Conservation (phyloP, 2,113 vertebrate genomes). For the Chascanopsetta lugubris region DNA sequence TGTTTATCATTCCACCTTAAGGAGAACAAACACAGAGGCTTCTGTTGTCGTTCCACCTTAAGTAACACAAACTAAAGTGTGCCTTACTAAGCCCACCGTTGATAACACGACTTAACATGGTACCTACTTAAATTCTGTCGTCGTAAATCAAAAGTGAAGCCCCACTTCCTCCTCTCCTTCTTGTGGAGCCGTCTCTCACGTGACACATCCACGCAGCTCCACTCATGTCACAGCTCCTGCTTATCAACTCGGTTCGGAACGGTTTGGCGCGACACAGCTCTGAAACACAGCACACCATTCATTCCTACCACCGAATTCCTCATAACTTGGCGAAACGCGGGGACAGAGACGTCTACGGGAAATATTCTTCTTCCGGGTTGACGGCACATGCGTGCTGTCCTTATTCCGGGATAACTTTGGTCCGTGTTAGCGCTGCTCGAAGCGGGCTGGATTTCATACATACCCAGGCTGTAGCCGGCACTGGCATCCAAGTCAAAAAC, state of each 20-base stretch:
- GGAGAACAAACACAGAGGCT: background rate
- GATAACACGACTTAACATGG: background rate
- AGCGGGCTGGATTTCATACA: slow-evolving; percentile 53
- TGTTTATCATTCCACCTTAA: too few species aligned
- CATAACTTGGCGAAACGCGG: slow-evolving; percentile 44
- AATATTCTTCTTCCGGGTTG: slow-evolving; percentile 86
- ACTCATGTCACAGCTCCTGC: slow-evolving; percentile 17
- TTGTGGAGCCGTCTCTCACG: slow-evolving; percentile 19
- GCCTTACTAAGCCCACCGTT: background rate
- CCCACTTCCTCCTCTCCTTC: slow-evolving; percentile 15
- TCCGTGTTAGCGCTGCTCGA: slow-evolving; percentile 79
- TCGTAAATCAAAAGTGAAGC: slow-evolving; percentile 39
- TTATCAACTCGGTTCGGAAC: slow-evolving; percentile 45
- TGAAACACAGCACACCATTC: background rate
- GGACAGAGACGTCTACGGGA: slow-evolving; percentile 6
- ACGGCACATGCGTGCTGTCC: slow-evolving; percentile 88
- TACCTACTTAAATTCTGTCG: slow-evolving; percentile 24
- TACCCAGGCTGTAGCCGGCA: slow-evolving; percentile 48
- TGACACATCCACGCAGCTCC: slow-evolving; percentile 16
- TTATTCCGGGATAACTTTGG: slow-evolving; percentile 92
- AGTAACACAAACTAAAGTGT: background rate
- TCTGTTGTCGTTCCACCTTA: slow-evolving; percentile 1
- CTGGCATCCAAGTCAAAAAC: slow-evolving; percentile 37
- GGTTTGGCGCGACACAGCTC: slow-evolving; percentile 33
- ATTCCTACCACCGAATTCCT: slow-evolving; percentile 11